Evolutionary conservation across 2,888 invertebrate genomes (phyloP).

Genomic region (Oasisia sp.): DNA sequence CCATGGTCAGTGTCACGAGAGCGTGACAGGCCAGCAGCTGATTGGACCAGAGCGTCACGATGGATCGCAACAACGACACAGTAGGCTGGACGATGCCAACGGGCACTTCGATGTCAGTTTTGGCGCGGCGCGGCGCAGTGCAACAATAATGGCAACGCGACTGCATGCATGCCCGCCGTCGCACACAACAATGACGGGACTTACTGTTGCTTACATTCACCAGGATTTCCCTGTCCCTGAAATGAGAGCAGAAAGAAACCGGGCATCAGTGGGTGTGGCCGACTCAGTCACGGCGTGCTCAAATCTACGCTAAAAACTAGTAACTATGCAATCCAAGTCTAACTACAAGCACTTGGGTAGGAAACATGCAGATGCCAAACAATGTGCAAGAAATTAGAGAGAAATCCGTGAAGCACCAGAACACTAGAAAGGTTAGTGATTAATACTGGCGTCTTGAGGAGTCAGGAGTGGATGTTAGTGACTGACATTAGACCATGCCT

Average conservation of each 20-base stretch:
- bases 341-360: background rate
- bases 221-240: conserved; percentile 11
- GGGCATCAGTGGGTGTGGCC: background rate
- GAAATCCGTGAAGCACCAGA: background rate
- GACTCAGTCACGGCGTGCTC: background rate
- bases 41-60: background rate
- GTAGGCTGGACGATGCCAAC: conserved; percentile 4
- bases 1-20: background rate
- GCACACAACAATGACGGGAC: background rate
- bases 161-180: background rate
- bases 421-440: background rate
- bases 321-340: background rate
- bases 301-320: background rate
- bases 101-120: background rate
- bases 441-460: background rate
- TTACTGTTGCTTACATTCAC: conserved; percentile 17
- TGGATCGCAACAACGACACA: background rate
- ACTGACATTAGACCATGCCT: background rate
- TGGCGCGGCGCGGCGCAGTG: conserved; percentile 13
- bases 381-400: background rate
- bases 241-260: background rate
- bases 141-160: background rate
- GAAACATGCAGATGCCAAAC: background rate
- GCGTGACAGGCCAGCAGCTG: background rate
- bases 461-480: background rate